Conservation (phyloP, 2,113 vertebrate genomes). For the Electrona antarctica region DNA sequence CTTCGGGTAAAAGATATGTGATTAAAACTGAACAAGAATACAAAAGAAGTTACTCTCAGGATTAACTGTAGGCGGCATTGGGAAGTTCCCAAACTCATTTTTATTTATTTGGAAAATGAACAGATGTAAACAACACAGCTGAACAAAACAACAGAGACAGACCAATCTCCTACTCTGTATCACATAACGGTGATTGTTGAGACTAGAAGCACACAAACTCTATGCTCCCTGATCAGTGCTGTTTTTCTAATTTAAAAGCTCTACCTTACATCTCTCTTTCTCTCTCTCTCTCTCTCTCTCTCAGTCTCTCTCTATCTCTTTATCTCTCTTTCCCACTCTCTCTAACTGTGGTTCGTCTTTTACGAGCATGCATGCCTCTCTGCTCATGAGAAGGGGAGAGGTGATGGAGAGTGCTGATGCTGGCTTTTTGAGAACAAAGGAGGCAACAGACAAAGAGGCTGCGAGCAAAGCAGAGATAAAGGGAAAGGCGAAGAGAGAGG, state of each 20-base stretch:
- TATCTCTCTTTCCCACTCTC: conserved; percentile 25
- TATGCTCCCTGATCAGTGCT: conserved; percentile 3
- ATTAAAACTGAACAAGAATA: no score
- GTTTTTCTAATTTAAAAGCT: conserved; percentile 24
- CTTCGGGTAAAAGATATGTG: conserved; percentile 3
- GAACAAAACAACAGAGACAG: background rate
- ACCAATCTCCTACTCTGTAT: conserved; percentile 1
- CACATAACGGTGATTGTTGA: conserved; percentile 17
- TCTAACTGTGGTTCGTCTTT: background rate
- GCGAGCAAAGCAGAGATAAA: conserved; percentile 25
- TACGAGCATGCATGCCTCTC: background rate
- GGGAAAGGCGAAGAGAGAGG: conserved; percentile 25
- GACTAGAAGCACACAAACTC: conserved; percentile 24
- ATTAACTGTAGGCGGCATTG: background rate
- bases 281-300: conserved; percentile 11
- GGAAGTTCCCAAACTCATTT: conserved; percentile 2
- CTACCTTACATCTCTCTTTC: conserved; percentile 46
- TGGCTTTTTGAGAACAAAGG: conserved; percentile 70
- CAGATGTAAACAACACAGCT: background rate
- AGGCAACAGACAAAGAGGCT: conserved; percentile 23
- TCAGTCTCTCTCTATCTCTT: conserved; percentile 20
- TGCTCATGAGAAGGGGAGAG: conserved; percentile 25
- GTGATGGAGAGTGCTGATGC: conserved; percentile 66
- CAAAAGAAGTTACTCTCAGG: conserved; percentile 14
- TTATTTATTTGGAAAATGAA: conserved; percentile 21